These are phyloP conservation scores for Lagodon rhomboides DNA, from an alignment of 2,797 vertebrate species.

Conservation along the genomic window DNA sequence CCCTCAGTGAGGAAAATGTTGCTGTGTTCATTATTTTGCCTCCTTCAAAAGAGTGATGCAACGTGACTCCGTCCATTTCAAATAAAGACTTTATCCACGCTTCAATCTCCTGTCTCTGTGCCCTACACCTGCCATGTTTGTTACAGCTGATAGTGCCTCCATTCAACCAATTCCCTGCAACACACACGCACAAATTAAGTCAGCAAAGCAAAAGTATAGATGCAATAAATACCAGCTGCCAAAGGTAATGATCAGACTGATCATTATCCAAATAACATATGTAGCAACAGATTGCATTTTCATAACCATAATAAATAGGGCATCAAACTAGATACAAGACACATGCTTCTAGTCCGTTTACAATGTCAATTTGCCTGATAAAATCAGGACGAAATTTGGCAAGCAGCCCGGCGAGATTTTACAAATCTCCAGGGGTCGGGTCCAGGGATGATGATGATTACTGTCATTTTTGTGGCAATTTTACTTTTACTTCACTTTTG, in stretches of 20 bases:
- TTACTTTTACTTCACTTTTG: constrained; percentile 11
- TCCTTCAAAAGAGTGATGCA: constrained; percentile 32
- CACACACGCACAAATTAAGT: not conserved
- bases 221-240: constrained; percentile 27
- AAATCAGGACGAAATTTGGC: constrained; percentile 27
- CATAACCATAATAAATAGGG: constrained; percentile 23
- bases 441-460: constrained; percentile 10
- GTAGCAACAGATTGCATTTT: constrained; percentile 42
- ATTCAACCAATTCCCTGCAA: not conserved
- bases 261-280: constrained; percentile 23
- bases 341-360: constrained; percentile 30
- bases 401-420: constrained; percentile 5
- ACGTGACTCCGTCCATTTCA: constrained; percentile 8
- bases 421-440: constrained; percentile 21
- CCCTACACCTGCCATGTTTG: not conserved
- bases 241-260: constrained; percentile 13
- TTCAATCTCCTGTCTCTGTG: not conserved
- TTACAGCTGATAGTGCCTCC: not conserved
- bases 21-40: constrained; percentile 22
- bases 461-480: constrained; percentile 15
- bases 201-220: not conserved
- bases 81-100: not conserved
- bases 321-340: constrained; percentile 12
- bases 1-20: constrained; percentile 11
- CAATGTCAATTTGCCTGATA: constrained; percentile 33